Base-by-base conservation (phyloP, 1,140 invertebrate species). In the Magallana gigas region DNA sequence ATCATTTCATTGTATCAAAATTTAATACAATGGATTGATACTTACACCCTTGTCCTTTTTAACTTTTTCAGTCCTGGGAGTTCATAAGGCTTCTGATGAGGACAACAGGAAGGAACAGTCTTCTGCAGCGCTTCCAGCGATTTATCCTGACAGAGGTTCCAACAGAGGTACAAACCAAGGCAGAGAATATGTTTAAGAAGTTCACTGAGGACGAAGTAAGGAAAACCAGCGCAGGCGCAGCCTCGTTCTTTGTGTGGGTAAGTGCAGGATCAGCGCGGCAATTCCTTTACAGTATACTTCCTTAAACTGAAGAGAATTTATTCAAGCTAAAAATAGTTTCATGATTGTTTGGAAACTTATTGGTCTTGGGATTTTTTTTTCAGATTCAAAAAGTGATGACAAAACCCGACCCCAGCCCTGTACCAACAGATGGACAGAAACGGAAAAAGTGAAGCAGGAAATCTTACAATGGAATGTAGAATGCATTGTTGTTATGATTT, bases 171-270 rank as follows among this genome's bases (percentile, higher is more conserved):
- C 57, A 90, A n/a, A 57, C 6, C 8, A 85, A 84, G 83, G 89
- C 87, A 9, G 80, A 90, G 48, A 23, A 71, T 12, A 91, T 91
- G 6, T 36, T 91, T 14, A 59, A 81, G 57, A 88, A 84, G 23
- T 89, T 89, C 60, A 87, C 90, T 57, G 23, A 90, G 14, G 88
- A 90, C 18, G 84, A 88, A 4, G 87, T 91, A 9, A 85, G 90
- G 81, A 90, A 90, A 16, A 88, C 90, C 0, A 91, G 90, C 82
- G 89, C 85, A 16, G 90, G 90, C 18, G 90, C 90, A 8, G 90
- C 90, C 57, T 90, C 90, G 0, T 91, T 91, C 76, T 91, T 86
- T 85, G 85, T 87, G 18, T 91, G 90, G 90, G 90, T 90, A 83
- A 58, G 88, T 76, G 9, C 23, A 29, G 9, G 7, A 48, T 4